Evolutionary conservation across 2,113 vertebrate genomes (phyloP).

Genomic region (Anhinga anhinga): DNA sequence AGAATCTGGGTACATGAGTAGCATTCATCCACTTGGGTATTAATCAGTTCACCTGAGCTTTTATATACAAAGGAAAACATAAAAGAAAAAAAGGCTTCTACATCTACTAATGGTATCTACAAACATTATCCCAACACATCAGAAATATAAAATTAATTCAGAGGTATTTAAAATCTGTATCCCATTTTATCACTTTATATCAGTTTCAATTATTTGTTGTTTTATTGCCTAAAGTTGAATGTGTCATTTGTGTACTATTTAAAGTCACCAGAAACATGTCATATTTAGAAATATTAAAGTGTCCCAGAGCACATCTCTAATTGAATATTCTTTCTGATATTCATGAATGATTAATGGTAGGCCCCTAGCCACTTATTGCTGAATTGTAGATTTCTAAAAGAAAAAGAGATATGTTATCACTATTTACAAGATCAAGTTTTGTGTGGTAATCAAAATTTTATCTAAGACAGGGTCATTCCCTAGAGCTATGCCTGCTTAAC

Average conservation of each 20-base stretch:
- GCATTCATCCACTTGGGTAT: background rate
- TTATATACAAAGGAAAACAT: background rate
- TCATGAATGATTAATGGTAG: slow-evolving; percentile 38
- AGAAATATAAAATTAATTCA: background rate
- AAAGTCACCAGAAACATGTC: slow-evolving; percentile 15
- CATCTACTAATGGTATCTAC: background rate
- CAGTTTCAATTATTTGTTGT: background rate
- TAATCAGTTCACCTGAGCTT: background rate
- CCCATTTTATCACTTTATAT: background rate
- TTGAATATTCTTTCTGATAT: slow-evolving; percentile 49
- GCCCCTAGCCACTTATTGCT: background rate
- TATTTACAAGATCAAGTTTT: slow-evolving; percentile 3
- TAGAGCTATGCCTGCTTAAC: background rate
- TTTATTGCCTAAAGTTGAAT: background rate
- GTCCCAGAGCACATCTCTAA: background rate
- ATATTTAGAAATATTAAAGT: slow-evolving; percentile 13
- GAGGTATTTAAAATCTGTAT: background rate
- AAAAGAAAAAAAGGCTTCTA: background rate
- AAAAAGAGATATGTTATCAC: background rate
- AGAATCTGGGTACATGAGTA: background rate
- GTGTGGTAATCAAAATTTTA: background rate
- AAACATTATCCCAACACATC: background rate
- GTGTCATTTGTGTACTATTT: background rate
- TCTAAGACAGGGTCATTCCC: background rate
- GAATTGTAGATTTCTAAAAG: background rate